Percentiles rank a stretch among this genome's conserved stretches.
Conservation (phyloP, 2,113 vertebrate genomes). For the Leucosticte australis region DNA sequence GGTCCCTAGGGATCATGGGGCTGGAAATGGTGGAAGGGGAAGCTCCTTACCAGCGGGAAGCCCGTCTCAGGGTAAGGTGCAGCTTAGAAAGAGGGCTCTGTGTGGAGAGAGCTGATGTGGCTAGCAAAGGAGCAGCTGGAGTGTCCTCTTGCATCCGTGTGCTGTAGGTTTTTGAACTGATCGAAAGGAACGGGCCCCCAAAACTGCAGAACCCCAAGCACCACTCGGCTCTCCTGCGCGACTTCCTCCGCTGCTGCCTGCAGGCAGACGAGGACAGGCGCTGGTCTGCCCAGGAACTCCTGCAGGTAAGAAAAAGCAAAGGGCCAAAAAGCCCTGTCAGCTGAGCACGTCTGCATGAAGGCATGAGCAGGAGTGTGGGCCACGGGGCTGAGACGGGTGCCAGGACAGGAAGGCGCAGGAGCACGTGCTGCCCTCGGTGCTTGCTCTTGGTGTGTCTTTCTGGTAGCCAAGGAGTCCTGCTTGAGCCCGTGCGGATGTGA, state of each 20-base stretch:
- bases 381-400: rapidly evolving
- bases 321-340: no score
- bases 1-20: not conserved
- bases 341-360: not conserved
- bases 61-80: not conserved
- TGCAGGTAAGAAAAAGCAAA: not conserved
- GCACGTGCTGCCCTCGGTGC: no score
- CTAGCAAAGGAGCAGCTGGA: not conserved
- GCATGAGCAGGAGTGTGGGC: not conserved
- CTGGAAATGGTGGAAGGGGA: not conserved
- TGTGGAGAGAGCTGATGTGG: not conserved
- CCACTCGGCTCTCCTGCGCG: not conserved
- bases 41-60: not conserved
- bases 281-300: not conserved
- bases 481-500: no score
- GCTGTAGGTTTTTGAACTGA: not conserved
- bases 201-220: not conserved
- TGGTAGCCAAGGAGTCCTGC: no score
- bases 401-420: not conserved
- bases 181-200: not conserved
- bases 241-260: not conserved
- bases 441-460: no score
- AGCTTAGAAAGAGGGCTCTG: rapidly evolving
- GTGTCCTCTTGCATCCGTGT: no score
- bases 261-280: not conserved